Conservation (phyloP, 2,113 vertebrate genomes). For the Leucosticte australis region DNA sequence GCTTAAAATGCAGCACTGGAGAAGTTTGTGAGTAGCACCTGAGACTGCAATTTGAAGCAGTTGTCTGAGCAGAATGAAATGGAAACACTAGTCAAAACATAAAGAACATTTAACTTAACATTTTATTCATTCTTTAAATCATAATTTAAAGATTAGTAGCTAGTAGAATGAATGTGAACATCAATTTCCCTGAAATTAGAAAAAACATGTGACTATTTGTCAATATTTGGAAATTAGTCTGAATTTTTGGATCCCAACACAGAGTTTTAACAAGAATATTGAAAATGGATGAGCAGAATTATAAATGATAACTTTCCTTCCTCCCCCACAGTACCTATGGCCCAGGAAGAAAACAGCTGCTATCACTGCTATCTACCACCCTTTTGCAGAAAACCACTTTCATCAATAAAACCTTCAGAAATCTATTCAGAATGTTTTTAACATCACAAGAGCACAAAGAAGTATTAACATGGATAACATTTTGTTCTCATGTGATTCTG, state of each 20-base stretch:
- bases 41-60: not conserved
- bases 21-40: not conserved
- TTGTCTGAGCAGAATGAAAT: not conserved
- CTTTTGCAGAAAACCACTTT: not conserved
- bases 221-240: not conserved
- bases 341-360: not conserved
- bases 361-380: not conserved
- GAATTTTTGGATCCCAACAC: not conserved
- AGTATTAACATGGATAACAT: not conserved
- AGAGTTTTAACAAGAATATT: not conserved
- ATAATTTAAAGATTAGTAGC: not conserved
- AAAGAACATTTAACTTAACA: not conserved
- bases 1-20: not conserved
- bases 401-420: not conserved
- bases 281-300: not conserved
- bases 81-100: not conserved
- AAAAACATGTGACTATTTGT: not conserved
- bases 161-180: not conserved
- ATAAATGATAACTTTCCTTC: not conserved
- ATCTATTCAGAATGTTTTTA: not conserved
- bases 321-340: not conserved
- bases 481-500: not conserved
- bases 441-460: not conserved
- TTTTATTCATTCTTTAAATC: not conserved
- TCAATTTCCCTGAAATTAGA: not conserved